These are phyloP conservation scores for Elmis aenea DNA, from an alignment of 2,888 invertebrate species.

Conservation along the genomic window DNA sequence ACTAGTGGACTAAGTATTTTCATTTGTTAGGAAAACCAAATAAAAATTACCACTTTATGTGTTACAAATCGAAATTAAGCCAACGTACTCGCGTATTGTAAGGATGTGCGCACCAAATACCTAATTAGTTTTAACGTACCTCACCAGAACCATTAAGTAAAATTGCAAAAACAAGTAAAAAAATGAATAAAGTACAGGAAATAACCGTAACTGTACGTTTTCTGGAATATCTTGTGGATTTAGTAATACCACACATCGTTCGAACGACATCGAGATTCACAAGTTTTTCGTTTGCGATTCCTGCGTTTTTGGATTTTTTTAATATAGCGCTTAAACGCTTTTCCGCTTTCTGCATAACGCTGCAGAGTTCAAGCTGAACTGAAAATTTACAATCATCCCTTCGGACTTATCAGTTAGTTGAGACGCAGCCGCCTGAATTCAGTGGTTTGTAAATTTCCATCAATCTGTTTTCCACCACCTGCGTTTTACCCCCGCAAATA, in stretches of 20 bases:
- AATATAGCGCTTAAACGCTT: slow-evolving; percentile 28
- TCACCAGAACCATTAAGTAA: slow-evolving; percentile 13
- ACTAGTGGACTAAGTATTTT: too few relatives aligned
- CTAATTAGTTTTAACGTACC: slow-evolving; percentile 11
- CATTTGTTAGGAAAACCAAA: too few relatives aligned
- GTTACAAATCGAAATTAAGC: too few relatives aligned
- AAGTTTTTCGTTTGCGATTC: slow-evolving; percentile 20
- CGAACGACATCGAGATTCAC: slow-evolving; percentile 19
- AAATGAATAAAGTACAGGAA: slow-evolving; percentile 8
- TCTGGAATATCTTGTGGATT: slow-evolving; percentile 1
- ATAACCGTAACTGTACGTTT: slow-evolving; percentile 5
- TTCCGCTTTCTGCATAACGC: slow-evolving; percentile 30
- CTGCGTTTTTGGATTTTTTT: slow-evolving; percentile 22
- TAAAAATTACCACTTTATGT: too few relatives aligned
- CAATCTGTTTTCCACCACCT: slow-evolving; percentile 27
- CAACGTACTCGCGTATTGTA: too few relatives aligned
- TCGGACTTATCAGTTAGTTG: slow-evolving; percentile 19
- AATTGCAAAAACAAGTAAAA: slow-evolving; percentile 5
- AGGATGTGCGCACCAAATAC: too few relatives aligned
- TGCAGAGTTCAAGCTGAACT: slow-evolving; percentile 12
- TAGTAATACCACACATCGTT: slow-evolving; percentile 10
- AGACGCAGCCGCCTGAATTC: slow-evolving; percentile 28
- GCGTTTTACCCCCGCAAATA: slow-evolving; percentile 20
- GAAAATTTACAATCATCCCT: too few relatives aligned
- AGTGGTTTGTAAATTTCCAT: slow-evolving; percentile 25